Base-by-base conservation (phyloP, 2,888 invertebrate genomes). In the Drosophila meridiana region DNA sequence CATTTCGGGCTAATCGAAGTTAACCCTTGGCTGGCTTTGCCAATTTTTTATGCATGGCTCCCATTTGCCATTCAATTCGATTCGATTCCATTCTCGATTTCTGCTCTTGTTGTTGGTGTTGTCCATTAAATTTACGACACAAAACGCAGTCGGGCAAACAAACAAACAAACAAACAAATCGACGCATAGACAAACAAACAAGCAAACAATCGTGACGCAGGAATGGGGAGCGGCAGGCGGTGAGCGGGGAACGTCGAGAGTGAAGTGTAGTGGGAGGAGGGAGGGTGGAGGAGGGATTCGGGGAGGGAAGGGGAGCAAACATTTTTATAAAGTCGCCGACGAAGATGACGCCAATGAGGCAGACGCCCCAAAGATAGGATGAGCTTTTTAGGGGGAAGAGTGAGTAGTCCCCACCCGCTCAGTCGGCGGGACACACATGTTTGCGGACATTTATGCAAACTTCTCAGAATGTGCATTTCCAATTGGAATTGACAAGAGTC, bases 11-110 rank as follows among this genome's bases (percentile, higher is more conserved):
- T 90, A 87, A 87, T 87, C 87, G 87, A 87, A 87, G 83, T 86
- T 90, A 90, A 88, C 90, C 89, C 90, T 86, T 87, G 84, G 89
- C 76, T 83, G 89, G 76, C 86, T 81, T 86, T 86, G 81, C 67
- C 88, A 88, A 89, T 90, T 88, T 86, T 88, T 90, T 86, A 83
- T 90, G 81, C 87, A 78, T 89, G 87, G 89, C 82, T 85, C 89
- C 87, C 85, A 80, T 78, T 83, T 81, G 80, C 87, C 82, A 88
- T 87, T 83, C 81, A 77, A 88, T 90, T 83, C 86, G 87, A 76
- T 86, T 90, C 88, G 81, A 84, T 87, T 86, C 84, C 74, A 75
- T 90, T 81, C 71, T 88, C 88, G 83, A 87, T 87, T 79, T 81
- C 69, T 63, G 75, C 43, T 74, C 30, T 43, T 72, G 55, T 64